These are phyloP conservation scores for Apamea monoglypha DNA, from an alignment of 2,888 invertebrate species.

Conservation along the genomic window DNA sequence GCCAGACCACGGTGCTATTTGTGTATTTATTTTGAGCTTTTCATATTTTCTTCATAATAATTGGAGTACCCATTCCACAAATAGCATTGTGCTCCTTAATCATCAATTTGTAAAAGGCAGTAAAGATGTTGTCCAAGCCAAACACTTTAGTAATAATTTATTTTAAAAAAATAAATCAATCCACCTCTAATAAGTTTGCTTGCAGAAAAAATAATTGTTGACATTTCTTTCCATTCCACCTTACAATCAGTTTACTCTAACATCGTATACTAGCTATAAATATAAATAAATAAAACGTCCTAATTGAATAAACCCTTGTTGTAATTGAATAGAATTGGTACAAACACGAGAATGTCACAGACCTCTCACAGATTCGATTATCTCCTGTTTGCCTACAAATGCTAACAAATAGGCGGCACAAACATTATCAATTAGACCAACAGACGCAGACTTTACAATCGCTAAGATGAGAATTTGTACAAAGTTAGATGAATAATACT, in stretches of 20 bases:
- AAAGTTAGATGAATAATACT: neutral
- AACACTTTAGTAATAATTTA: neutral
- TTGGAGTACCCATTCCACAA: neutral
- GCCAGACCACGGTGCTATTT: neutral
- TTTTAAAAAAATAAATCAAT: neutral
- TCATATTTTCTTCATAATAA: neutral
- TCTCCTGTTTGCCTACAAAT: slow-evolving; percentile 42
- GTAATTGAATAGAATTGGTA: slow-evolving; percentile 41
- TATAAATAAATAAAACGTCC: slow-evolving; percentile 1
- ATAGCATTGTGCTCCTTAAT: neutral
- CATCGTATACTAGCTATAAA: neutral
- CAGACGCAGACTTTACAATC: slow-evolving; percentile 28
- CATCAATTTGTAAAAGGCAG: neutral
- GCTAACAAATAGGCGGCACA: slow-evolving; percentile 28
- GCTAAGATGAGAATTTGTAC: neutral
- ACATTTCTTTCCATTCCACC: neutral
- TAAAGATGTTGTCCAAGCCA: neutral
- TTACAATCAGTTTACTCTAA: neutral
- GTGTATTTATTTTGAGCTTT: neutral
- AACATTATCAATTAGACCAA: slow-evolving; percentile 44
- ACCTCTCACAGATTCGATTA: slow-evolving; percentile 47
- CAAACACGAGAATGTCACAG: slow-evolving; percentile 28
- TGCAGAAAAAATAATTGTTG: neutral
- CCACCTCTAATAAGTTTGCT: neutral
- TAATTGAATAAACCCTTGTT: slow-evolving; percentile 36